A percentile compares a stretch with the other conserved stretches of the same genome.
Evolutionary conservation across 2,113 vertebrate genomes (phyloP).

Genomic region (Rhinolophus sinicus): DNA sequence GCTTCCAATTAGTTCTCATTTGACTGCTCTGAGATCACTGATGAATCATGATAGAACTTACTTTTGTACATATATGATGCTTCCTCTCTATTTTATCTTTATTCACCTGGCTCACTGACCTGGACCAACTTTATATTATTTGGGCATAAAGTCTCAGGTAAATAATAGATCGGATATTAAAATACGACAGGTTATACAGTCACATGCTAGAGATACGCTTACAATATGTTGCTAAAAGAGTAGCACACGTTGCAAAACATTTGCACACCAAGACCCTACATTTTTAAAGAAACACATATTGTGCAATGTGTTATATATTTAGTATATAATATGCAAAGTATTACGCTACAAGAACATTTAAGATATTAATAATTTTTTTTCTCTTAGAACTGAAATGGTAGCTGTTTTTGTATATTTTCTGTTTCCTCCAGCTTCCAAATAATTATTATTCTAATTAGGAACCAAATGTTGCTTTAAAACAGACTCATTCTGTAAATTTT

Average conservation of each 20-base stretch:
- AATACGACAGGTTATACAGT: neutral
- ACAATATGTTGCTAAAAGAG: neutral
- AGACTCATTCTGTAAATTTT: neutral
- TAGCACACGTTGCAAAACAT: neutral
- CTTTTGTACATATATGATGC: neutral
- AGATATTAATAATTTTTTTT: neutral
- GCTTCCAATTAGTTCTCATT: neutral
- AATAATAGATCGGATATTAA: neutral
- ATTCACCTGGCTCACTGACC: neutral
- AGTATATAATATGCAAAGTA: neutral
- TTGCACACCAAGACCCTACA: neutral
- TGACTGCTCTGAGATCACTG: neutral
- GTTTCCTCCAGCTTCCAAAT: neutral
- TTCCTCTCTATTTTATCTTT: neutral
- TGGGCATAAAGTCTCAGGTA: neutral
- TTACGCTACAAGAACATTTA: neutral
- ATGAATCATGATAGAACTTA: neutral
- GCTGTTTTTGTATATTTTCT: neutral
- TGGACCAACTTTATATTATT: neutral
- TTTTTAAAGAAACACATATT: neutral
- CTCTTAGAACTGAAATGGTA: neutral
- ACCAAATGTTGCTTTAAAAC: neutral
- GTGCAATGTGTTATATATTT: neutral
- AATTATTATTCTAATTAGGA: neutral
- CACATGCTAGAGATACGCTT: neutral